Conservation (phyloP, 2,113 vertebrate genomes). For the Nestor notabilis region DNA sequence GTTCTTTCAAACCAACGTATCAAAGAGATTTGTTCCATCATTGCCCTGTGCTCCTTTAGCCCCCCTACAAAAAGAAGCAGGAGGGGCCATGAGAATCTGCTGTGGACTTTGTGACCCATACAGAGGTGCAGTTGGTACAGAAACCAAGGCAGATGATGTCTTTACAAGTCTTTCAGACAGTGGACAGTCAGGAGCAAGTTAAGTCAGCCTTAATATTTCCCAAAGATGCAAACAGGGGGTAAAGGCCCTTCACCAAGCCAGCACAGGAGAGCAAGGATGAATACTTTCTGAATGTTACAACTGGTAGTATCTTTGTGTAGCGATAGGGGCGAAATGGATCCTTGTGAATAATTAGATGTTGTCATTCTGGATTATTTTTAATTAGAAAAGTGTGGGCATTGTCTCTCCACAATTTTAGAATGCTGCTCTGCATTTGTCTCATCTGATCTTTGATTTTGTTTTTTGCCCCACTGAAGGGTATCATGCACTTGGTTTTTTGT, state of each 20-base stretch:
- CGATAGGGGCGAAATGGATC: background rate
- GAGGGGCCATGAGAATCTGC: fast-evolving
- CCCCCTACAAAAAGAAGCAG: background rate
- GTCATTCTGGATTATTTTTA: background rate
- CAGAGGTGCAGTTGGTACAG: background rate
- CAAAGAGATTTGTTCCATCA: background rate
- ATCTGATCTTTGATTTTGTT: background rate
- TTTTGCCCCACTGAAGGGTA: background rate
- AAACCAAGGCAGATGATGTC: background rate
- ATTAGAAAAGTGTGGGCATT: background rate
- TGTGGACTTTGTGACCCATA: background rate
- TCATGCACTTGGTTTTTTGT: background rate
- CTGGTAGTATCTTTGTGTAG: background rate
- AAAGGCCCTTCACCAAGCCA: background rate
- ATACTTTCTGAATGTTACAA: background rate
- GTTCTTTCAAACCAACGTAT: background rate
- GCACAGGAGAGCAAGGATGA: background rate
- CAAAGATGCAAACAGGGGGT: background rate
- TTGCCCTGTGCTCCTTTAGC: background rate
- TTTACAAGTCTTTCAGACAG: background rate
- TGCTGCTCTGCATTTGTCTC: background rate
- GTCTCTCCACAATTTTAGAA: background rate
- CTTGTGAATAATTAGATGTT: background rate
- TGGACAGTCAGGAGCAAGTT: background rate
- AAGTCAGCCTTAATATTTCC: background rate